Evolutionary conservation across 2,888 invertebrate genomes (phyloP).

Genomic region (Xanthia togata): DNA sequence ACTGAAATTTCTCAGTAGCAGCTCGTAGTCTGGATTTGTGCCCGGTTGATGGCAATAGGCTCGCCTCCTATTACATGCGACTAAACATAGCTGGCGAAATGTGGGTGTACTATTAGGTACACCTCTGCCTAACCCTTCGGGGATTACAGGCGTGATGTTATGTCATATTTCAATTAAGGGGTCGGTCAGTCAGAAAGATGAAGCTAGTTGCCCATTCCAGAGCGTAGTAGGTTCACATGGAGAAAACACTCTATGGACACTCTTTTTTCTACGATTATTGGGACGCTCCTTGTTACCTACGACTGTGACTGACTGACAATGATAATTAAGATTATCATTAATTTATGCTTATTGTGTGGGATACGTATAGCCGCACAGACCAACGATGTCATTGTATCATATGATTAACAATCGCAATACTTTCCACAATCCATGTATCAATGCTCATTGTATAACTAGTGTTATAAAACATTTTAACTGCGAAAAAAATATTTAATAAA

Average conservation of each 20-base stretch:
- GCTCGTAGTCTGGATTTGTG: too few relatives aligned
- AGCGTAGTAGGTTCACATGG: background rate
- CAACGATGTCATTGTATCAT: background rate
- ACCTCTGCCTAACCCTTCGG: too few relatives aligned
- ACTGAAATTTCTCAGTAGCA: too few relatives aligned
- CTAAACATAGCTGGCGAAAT: too few relatives aligned
- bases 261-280: background rate
- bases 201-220: background rate
- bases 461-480: conserved; percentile 1
- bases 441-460: background rate
- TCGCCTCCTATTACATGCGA: too few relatives aligned
- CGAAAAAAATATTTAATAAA: background rate
- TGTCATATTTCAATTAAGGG: too few relatives aligned
- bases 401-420: background rate
- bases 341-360: background rate
- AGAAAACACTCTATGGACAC: background rate
- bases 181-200: background rate
- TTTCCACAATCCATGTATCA: background rate
- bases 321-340: background rate
- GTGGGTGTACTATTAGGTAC: too few relatives aligned
- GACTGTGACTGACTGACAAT: background rate
- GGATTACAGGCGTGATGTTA: too few relatives aligned
- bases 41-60: too few relatives aligned
- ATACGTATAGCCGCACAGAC: background rate
- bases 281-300: background rate